Evolutionary conservation across 2,113 vertebrate species (phyloP), one percentile per base, ranked within the genome.

Genomic region (Scortum barcoo): DNA sequence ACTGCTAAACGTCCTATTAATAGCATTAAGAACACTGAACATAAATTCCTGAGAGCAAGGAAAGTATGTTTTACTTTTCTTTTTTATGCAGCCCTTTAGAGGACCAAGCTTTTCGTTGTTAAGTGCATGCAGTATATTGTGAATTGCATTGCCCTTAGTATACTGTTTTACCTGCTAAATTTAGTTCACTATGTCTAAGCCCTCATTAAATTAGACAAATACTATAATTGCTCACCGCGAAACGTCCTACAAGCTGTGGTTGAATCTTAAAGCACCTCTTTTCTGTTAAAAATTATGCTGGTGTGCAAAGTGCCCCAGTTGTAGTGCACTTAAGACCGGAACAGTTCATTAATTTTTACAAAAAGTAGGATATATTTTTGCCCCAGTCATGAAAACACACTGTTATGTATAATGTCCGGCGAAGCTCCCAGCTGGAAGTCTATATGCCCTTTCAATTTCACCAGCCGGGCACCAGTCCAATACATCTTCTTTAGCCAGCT

Each of bases 401-500:
- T 4, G 53, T n/a, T 22, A 26, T 79, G 76, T 36, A 73, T 60
- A 80, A 38, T 3, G 53, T 40, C 16, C 12, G 0, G 10, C 53
- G 44, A 54, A 60, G 70, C 40, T 75, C 69, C 67, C 72, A 67
- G 68, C 58, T n/a, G 65, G 77, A 66, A 76, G 65, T 53, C 70
- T 24, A 1, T 6, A 24, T n/a, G 38, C n/a, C 36, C 26, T 38
- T 38, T 66, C n/a, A 38, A 24, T 73, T 26, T 40, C 48, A 70
- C 60, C 56, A 44, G 54, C 77, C 20, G 63, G 78, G 77, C 71
- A 54, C 30, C n/a, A 11, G 42, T 57, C 72, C 69, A 81, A 72
- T 69, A 54, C 19, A 62, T 86, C 68, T 48, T 65, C 83, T 86
- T 82, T 88, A 76, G 58, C 78, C 72, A 60, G 72, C 63, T 70